phyloP scores from a whole-genome alignment of 2,888 invertebrate genomes.

The Hirtodrosophila duncani region DNA sequence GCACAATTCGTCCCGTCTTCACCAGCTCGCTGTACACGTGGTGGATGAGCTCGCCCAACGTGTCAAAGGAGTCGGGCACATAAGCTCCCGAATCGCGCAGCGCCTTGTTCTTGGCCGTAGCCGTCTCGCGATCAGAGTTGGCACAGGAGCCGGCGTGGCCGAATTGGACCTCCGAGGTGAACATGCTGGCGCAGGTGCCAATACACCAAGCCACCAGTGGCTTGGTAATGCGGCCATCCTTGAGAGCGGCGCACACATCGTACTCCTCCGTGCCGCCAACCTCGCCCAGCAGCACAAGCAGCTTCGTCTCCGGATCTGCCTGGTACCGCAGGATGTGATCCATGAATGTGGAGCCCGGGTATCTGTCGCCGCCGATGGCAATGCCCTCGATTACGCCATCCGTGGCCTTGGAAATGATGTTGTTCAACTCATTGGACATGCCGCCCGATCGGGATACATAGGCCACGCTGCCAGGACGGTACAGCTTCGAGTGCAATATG shows the following conservation, averaged over 20 bases:
- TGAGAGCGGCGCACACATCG: conserved; percentile 93
- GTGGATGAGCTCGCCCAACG: conserved; percentile 88
- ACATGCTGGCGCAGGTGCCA: conserved; percentile 93
- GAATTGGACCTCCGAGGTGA: conserved; percentile 95
- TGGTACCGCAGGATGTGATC: conserved; percentile 95
- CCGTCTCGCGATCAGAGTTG: conserved; percentile 95
- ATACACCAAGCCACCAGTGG: conserved; percentile 99
- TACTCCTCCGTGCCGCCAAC: conserved; percentile 99
- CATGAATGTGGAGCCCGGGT: conserved; percentile 98
- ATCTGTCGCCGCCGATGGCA: conserved; percentile 98
- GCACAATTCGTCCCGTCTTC: conserved; percentile 88
- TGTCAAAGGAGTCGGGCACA: conserved; percentile 96
- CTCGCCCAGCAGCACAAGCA: conserved; percentile 97
- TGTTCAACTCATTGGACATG: conserved; percentile 99
- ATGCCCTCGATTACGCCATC: conserved; percentile 99
- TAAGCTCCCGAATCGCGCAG: conserved; percentile 89
- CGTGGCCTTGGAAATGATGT: conserved; percentile 96
- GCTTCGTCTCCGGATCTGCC: conserved; percentile 89
- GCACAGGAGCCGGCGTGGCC: conserved; percentile 99
- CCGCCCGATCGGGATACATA: conserved; percentile 99
- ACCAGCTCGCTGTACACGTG: conserved; percentile 88
- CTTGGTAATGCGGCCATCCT: conserved; percentile 89
- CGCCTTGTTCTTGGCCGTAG: conserved; percentile 93
- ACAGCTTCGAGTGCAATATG: conserved; percentile 96
- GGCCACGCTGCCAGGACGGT: conserved; percentile 97